Evolutionary conservation across 2,113 vertebrate species (phyloP), one percentile per base, ranked within the genome.

Genomic region (Miniopterus natalensis): DNA sequence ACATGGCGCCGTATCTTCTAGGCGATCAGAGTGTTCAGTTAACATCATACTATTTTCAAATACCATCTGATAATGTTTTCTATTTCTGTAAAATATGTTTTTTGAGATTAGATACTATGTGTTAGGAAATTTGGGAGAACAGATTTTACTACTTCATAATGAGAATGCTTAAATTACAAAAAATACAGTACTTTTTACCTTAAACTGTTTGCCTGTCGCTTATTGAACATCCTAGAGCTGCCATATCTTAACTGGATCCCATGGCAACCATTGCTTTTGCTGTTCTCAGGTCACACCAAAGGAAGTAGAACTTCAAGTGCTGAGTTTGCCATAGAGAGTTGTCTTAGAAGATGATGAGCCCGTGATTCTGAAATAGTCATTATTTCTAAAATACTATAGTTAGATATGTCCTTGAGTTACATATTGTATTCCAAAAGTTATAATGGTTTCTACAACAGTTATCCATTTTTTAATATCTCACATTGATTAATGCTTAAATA

Each of bases 141-240:
- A 23, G 45, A 63, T 74, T 95, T 92, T 91, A 55, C 77, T 47
- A 21, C 53, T 90, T 92, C 6, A n/a, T 92, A 68, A 57, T 84
- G 73, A 88, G 40, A 85, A 78, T 88, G 68, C 42, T 20, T 70
- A 74, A 36, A 40, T 36, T 45, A 68, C 25, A 77, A 83, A 90
- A 20, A 61, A 31, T 17, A 9, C 20, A 70, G 1, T 74, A 36
- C 31, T 70, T 53, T 78, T 59, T 12, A 63, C 31, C 47, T 93
- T 90, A 42, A 45, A 0, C 29, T 70, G 21, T 87, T 89, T 96
- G n/a, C 68, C 17, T 71, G 0, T 84, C 71, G 78, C 17, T 91
- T 94, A 81, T 18, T 77, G 40, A 57, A 55, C 29, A 85, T 88
- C 45, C 45, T 63, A n/a, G 74, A 23, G 45, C 36, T 80, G 6